phyloP scores from a whole-genome alignment of 2,113 vertebrate genomes.

The Saguinus imperator region DNA sequence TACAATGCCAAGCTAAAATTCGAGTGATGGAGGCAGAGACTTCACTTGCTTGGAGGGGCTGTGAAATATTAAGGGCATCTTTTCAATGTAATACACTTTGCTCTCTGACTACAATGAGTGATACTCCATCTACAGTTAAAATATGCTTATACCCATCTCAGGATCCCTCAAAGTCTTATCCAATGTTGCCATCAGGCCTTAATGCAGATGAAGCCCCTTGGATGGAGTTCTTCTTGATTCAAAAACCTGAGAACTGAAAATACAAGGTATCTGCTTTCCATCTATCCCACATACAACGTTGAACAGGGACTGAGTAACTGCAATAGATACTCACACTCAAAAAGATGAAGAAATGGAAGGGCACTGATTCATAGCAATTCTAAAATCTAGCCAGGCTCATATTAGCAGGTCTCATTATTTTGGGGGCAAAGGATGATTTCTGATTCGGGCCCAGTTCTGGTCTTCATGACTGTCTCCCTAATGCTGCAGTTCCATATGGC shows the following conservation, averaged over 20 bases:
- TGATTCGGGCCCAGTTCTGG: not conserved
- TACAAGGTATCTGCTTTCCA: not conserved
- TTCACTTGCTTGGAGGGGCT: not conserved
- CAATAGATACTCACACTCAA: not conserved
- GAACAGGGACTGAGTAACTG: not conserved
- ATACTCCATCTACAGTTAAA: not conserved
- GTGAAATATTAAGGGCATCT: not conserved
- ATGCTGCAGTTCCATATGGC: accelerated
- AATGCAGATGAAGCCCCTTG: not conserved
- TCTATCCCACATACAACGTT: not conserved
- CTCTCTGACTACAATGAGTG: not conserved
- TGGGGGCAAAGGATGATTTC: not conserved
- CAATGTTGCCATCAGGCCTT: not conserved
- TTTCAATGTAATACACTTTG: not conserved
- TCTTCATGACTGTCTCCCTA: not conserved
- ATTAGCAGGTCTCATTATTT: too few species aligned
- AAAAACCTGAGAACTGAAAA: not conserved
- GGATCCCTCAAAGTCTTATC: not conserved
- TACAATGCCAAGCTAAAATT: not conserved
- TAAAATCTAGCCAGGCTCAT: not conserved
- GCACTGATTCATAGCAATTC: not conserved
- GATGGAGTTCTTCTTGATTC: not conserved
- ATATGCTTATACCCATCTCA: not conserved
- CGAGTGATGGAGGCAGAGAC: not conserved
- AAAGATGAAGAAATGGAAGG: not conserved